Evolutionary conservation across 2,888 invertebrate species (phyloP).

Genomic region (Dasypolia templi): DNA sequence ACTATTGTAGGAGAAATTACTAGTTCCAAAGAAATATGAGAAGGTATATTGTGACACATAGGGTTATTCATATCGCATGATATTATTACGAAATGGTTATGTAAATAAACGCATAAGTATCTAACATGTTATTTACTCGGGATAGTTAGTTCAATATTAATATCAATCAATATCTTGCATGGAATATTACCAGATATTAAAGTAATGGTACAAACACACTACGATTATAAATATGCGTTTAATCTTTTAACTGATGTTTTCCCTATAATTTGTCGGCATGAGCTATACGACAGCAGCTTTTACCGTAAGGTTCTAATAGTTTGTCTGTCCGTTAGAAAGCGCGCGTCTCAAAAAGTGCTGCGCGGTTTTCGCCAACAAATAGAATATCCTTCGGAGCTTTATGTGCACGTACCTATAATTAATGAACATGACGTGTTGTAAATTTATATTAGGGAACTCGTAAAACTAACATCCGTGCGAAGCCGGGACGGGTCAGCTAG

Average conservation of each 20-base stretch:
- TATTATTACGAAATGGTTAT: conserved; percentile 53
- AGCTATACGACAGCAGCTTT: neutral
- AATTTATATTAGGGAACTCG: conserved; percentile 25
- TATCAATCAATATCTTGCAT: conserved; percentile 61
- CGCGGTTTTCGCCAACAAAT: neutral
- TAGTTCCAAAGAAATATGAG: conserved; percentile 25
- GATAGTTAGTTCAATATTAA: conserved; percentile 56
- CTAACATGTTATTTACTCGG: conserved; percentile 60
- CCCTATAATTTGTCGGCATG: neutral
- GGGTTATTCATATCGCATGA: conserved; percentile 32
- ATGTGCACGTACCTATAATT: neutral
- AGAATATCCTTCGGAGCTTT: neutral
- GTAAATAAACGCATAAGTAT: conserved; percentile 52
- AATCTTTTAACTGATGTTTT: conserved; percentile 17
- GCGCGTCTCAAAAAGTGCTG: neutral
- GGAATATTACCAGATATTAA: conserved; percentile 65
- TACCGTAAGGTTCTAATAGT: neutral
- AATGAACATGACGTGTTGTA: conserved; percentile 8
- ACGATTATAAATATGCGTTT: no score
- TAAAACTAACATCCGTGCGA: conserved; percentile 10
- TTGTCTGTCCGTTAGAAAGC: neutral
- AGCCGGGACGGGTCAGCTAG: neutral
- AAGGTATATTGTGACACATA: conserved; percentile 18
- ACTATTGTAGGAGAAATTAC: conserved; percentile 6
- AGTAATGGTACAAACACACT: conserved; percentile 15